Evolutionary conservation across 2,888 invertebrate genomes (phyloP).

Genomic region (Apamea sordens): DNA sequence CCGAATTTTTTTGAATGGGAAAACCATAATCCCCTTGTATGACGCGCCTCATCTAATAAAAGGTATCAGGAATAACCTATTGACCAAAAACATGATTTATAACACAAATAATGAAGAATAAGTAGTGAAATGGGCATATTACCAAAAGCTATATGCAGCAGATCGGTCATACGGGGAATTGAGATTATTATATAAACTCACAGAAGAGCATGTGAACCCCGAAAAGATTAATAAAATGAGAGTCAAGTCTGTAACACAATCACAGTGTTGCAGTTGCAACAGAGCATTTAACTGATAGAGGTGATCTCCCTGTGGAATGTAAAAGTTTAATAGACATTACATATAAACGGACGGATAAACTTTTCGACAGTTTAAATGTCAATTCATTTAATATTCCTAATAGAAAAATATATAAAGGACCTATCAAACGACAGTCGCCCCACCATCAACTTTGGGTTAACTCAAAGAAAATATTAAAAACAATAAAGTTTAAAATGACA

Average conservation of each 20-base stretch:
- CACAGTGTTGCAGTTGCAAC: constrained; percentile 7
- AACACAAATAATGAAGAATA: not conserved
- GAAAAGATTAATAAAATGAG: not conserved
- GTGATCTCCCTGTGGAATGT: not conserved
- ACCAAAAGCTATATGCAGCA: not conserved
- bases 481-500: constrained; percentile 5
- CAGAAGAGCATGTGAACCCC: constrained; percentile 2
- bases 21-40: not conserved
- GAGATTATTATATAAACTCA: not conserved
- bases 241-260: not conserved
- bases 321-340: not conserved
- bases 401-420: constrained; percentile 3
- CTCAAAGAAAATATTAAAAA: constrained; percentile 9
- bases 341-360: not conserved
- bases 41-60: not conserved
- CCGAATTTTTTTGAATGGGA: not conserved
- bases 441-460: constrained; percentile 2
- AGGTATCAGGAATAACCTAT: not conserved
- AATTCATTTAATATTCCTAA: not conserved
- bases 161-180: not conserved
- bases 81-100: not conserved
- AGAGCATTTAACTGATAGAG: not conserved
- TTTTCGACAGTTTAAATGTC: constrained; percentile 3
- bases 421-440: not conserved
- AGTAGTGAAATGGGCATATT: not conserved